These are phyloP conservation scores for Drosophila falleni DNA, from an alignment of 2,888 invertebrate genomes.

Conservation along the genomic window DNA sequence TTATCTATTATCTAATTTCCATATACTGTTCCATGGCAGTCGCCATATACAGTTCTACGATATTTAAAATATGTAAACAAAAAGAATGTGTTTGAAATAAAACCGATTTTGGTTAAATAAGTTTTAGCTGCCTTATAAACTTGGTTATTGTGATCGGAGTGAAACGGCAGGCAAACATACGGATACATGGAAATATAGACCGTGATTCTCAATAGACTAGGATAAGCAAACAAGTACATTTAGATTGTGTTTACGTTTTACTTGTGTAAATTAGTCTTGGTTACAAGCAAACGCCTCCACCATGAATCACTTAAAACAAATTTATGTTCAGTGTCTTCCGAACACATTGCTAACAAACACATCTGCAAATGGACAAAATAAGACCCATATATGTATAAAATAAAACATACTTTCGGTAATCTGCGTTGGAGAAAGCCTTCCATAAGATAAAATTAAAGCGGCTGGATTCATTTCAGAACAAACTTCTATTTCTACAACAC, in stretches of 20 bases:
- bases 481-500: constrained; percentile 15
- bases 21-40: too few relatives aligned
- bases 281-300: neutral
- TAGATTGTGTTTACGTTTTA: neutral
- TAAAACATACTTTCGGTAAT: constrained; percentile 50
- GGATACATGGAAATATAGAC: neutral
- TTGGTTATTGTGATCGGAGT: neutral
- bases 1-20: too few relatives aligned
- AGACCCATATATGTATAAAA: neutral
- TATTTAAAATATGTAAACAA: too few relatives aligned
- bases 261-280: neutral
- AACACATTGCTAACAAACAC: neutral
- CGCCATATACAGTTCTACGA: too few relatives aligned
- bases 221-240: too few relatives aligned
- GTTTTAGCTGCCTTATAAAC: neutral
- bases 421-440: constrained; percentile 40
- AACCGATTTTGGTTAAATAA: neutral
- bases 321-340: neutral
- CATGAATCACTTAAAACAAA: constrained; percentile 1
- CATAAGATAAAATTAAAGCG: constrained; percentile 53
- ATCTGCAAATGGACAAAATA: neutral
- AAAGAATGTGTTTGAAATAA: neutral
- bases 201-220: neutral
- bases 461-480: constrained; percentile 47
- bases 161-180: neutral